These are phyloP conservation scores for Liopterus haemorrhoidalis DNA, from an alignment of 2,888 invertebrate species.

Conservation along the genomic window DNA sequence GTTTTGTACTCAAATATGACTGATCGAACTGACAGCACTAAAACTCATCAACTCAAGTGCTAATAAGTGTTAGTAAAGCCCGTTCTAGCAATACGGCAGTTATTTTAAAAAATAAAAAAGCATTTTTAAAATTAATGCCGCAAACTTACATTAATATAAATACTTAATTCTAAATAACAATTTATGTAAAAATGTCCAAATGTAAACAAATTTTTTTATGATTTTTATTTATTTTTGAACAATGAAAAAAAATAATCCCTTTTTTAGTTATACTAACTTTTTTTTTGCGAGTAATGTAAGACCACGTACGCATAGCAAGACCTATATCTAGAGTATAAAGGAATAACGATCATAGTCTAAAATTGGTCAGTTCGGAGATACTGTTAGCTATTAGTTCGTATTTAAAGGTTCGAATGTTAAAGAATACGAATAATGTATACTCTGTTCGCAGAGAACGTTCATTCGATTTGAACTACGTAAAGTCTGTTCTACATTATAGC, in stretches of 20 bases:
- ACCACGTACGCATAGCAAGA: no score
- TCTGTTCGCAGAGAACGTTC: neutral
- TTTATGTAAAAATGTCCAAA: conserved; percentile 21
- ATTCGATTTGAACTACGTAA: no score
- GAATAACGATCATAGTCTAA: no score
- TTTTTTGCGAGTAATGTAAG: no score
- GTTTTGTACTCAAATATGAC: conserved; percentile 44
- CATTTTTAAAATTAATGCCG: conserved; percentile 6
- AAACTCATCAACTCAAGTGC: no score
- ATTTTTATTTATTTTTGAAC: conserved; percentile 17
- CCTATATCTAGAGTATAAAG: no score
- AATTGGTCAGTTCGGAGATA: no score
- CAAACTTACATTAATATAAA: conserved; percentile 16
- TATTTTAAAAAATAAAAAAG: conserved; percentile 8
- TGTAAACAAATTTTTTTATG: conserved; percentile 19
- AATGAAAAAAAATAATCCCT: conserved; percentile 22
- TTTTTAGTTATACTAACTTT: no score
- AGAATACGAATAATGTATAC: neutral
- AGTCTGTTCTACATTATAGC: no score
- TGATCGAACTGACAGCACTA: conserved; percentile 6
- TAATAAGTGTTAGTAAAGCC: conserved; percentile 1
- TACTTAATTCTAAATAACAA: conserved; percentile 22
- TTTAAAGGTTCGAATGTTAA: no score
- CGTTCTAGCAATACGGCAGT: conserved; percentile 13
- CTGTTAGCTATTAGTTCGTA: no score